Base-by-base conservation (phyloP, 2,113 vertebrate species). In the Argyrosomus japonicus region DNA sequence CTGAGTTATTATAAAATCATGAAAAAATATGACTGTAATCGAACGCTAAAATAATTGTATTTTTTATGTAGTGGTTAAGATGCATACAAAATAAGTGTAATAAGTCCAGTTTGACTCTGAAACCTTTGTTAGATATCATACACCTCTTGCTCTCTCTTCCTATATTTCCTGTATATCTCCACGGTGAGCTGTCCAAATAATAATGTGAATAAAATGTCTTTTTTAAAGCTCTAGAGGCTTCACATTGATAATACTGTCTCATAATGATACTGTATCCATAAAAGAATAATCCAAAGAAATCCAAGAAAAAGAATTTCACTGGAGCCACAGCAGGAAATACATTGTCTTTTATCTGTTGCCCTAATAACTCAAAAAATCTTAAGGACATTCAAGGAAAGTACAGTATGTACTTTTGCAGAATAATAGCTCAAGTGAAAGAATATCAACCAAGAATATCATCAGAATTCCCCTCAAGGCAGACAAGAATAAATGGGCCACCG, bases 401-500 rank as follows among this genome's bases (percentile, higher is more conserved):
- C 88, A 90, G 85, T 89, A 86, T 84, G 87, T 91, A 82, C 91
- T 89, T 90, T 88, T 92, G 79, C 81, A 82, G 88, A 89, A 87
- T 87, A 85, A 90, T 83, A 71, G 86, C 87, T 81, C 63, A 82
- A 83, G 83, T 87, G 81, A 75, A 88, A 86, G 82, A 90, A 77
- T 85, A 89, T 85, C 77, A 75, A 84, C 87, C 57, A 81, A 87
- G 82, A 90, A 91, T 88, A 91, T 87, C 74, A 83, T 88, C 87
- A 89, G 82, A 85, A 82, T 88, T 64, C 68, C 85, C 91, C 83
- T 82, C 8, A 72, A 90, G 90, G 88, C 90, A 82, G 50, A 84
- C 79, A 84, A 68, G 71, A 87, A 81, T 85, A 92, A 93, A 89
- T 92, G 89, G 92, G 93, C 92, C 91, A 94, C 87, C 56, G 83